Conservation (phyloP, 2,888 invertebrate genomes). For the Mesorhabditis spiculigera region DNA sequence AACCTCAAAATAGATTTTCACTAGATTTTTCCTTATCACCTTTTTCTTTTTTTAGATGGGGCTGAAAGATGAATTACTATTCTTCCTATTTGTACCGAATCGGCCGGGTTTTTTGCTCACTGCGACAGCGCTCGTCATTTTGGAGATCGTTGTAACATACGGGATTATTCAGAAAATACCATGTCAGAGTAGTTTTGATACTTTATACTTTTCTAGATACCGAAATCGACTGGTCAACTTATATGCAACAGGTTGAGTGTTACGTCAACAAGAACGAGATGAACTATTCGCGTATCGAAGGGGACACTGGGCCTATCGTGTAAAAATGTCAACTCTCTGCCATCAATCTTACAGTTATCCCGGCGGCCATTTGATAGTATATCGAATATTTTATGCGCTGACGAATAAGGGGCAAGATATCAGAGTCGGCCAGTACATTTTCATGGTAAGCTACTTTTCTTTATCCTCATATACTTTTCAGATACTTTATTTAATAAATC, state of each 20-base stretch:
- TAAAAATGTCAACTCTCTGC: conserved; percentile 26
- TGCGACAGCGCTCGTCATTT: conserved; percentile 24
- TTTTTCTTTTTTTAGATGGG: not conserved
- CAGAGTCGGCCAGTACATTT: conserved; percentile 84
- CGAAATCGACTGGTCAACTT: conserved; percentile 97
- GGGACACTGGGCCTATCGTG: conserved; percentile 89
- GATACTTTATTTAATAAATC: conserved; percentile 74
- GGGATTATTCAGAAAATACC: conserved; percentile 42
- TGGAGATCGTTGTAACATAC: conserved; percentile 33
- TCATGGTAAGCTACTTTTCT: conserved; percentile 65
- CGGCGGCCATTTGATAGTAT: conserved; percentile 93
- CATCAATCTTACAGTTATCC: conserved; percentile 71
- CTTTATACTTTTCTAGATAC: no score
- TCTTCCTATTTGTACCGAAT: conserved; percentile 21
- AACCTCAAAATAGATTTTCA: not conserved
- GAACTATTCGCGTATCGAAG: conserved; percentile 82
- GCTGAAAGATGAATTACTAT: not conserved
- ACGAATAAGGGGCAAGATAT: conserved; percentile 80
- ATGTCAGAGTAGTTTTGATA: conserved; percentile 41
- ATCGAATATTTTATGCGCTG: conserved; percentile 76
- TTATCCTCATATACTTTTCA: not conserved
- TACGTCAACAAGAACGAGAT: conserved; percentile 78
- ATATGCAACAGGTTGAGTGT: conserved; percentile 98
- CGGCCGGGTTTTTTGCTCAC: conserved; percentile 26
- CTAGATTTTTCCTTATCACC: not conserved